These are phyloP conservation scores for Paraplagusia blochii DNA, from an alignment of 2,113 vertebrate genomes.

Conservation along the genomic window DNA sequence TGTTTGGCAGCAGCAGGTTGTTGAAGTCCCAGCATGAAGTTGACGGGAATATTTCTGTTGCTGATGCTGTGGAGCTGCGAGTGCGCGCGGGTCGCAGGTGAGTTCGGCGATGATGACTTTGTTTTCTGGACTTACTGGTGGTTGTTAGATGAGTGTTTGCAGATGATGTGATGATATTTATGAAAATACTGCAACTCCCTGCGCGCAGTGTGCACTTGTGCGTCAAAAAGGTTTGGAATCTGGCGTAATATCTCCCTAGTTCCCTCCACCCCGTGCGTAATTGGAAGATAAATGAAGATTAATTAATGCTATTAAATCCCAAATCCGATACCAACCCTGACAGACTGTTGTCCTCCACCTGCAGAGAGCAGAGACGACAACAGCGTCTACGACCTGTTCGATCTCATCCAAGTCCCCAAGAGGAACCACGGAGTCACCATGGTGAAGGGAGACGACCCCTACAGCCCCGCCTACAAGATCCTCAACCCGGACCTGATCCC, in stretches of 20 bases:
- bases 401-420: slow-evolving; percentile 80
- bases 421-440: slow-evolving; percentile 84
- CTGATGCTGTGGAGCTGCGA: slow-evolving; percentile 76
- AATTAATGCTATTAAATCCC: background rate
- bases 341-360: slow-evolving; percentile 29
- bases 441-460: slow-evolving; percentile 90
- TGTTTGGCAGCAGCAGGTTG: slow-evolving; percentile 39
- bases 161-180: no score
- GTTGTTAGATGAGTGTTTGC: no score
- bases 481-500: slow-evolving; percentile 90
- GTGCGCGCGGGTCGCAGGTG: slow-evolving; percentile 85
- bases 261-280: no score
- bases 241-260: no score
- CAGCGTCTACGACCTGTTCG: slow-evolving; percentile 93
- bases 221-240: no score
- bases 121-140: no score
- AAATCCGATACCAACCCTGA: slow-evolving; percentile 34
- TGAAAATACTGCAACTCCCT: no score
- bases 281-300: no score
- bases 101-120: slow-evolving; percentile 50
- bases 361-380: slow-evolving; percentile 91
- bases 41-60: slow-evolving; percentile 77
- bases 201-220: no score
- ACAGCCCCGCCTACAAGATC: slow-evolving; percentile 96
- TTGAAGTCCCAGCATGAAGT: slow-evolving; percentile 78